Evolutionary conservation across 2,888 invertebrate genomes (phyloP), one percentile per base, ranked within the genome.

Genomic region (Adela reaumurella): DNA sequence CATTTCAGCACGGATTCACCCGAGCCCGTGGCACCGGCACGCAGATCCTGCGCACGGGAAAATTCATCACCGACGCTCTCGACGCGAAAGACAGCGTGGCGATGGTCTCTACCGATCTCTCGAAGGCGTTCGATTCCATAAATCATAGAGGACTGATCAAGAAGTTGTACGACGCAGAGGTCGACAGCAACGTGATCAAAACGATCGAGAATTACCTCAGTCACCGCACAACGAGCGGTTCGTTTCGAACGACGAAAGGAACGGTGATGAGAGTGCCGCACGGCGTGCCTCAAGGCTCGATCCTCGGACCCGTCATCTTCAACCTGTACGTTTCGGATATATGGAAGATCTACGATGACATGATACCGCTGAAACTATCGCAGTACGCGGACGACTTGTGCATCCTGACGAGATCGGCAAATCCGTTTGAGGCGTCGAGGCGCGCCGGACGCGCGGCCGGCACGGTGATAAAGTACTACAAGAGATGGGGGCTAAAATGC

Each of bases 41-140:
- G n/a, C n/a, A n/a, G n/a, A 14, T 14, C 43, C 43, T 43, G 43
- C 43, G 43, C 17, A 43, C 43, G 24, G 24, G 24, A 5, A 24
- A 24, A 24, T 24, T 24, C 24, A 24, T 24, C 10, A 10, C 24
- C 24, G 17, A 43, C 43, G 43, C 43, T 43, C 43, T 43, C 43
- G 43, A 43, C 43, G 43, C 14, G 43, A 43, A 43, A 43, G 43
- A 43, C 43, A n/a, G n/a, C n/a, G n/a, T n/a, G n/a, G n/a, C n/a
- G n/a, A n/a, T n/a, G n/a, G n/a, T n/a, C n/a, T n/a, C 43, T 4
- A 17, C 43, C 43, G 43, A 43, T 43, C 43, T n/a, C 6, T 43
- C 43, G 43, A 43, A 17, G 4, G 4, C 43, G 43, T 43, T 43
- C 43, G 43, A 43, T 43, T 43, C 14, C 43, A 43, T 17, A 43